phyloP scores from a whole-genome alignment of 1,140 invertebrate species.

The Drosophila tristis region DNA sequence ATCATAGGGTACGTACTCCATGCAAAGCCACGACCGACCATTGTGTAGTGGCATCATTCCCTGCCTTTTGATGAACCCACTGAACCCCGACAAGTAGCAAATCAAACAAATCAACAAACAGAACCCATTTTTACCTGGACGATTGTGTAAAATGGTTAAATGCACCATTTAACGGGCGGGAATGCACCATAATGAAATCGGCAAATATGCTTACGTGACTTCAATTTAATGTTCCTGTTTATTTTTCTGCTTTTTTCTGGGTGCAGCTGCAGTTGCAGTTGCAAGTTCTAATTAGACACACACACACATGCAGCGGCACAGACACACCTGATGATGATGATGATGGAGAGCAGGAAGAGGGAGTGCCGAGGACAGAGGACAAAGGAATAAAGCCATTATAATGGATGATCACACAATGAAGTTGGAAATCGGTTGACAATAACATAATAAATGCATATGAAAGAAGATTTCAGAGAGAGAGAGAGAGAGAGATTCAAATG shows the following conservation, averaged over 20 bases:
- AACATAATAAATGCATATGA: neutral
- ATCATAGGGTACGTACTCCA: too few relatives aligned
- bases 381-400: constrained; percentile 35
- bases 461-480: too few relatives aligned
- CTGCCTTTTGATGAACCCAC: constrained; percentile 12
- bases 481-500: neutral
- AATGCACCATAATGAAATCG: constrained; percentile 74
- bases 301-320: constrained; percentile 25
- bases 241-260: constrained; percentile 43
- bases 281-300: constrained; percentile 65
- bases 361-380: constrained; percentile 15
- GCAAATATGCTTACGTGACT: constrained; percentile 78
- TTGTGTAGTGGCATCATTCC: neutral
- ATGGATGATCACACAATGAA: constrained; percentile 19
- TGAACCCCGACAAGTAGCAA: constrained; percentile 47
- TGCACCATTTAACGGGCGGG: constrained; percentile 40
- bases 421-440: constrained; percentile 5
- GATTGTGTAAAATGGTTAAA: constrained; percentile 47
- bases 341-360: constrained; percentile 29
- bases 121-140: constrained; percentile 44
- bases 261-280: constrained; percentile 65
- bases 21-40: too few relatives aligned
- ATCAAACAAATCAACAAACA: constrained; percentile 17
- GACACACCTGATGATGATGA: neutral
- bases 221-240: constrained; percentile 59